Evolutionary conservation across 2,113 vertebrate species (phyloP).

Genomic region (Felis chaus): DNA sequence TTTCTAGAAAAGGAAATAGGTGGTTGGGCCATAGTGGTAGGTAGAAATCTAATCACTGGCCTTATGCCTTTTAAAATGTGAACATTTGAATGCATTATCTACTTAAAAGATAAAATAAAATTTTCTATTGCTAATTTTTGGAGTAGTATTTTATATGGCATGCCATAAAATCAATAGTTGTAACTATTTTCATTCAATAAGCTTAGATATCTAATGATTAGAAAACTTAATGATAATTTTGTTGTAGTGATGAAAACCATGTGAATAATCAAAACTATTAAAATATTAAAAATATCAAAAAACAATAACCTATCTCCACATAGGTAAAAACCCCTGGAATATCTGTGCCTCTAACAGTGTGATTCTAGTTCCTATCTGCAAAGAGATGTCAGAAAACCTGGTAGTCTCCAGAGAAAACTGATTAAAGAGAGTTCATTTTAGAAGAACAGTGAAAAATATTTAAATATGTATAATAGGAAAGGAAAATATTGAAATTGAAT

Average conservation of each 20-base stretch:
- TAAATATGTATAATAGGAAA: not conserved
- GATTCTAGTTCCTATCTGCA: not conserved
- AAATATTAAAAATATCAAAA: not conserved
- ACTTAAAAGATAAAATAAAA: not conserved
- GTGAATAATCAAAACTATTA: not conserved
- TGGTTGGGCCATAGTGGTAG: not conserved
- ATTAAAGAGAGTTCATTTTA: not conserved
- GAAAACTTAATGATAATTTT: not conserved
- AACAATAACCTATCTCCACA: not conserved
- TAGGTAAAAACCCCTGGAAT: not conserved
- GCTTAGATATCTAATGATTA: not conserved
- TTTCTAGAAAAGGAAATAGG: not conserved
- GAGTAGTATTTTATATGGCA: not conserved
- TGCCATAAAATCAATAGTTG: not conserved
- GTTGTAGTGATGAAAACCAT: not conserved
- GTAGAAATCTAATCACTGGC: not conserved
- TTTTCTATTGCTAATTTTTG: not conserved
- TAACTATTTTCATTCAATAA: not conserved
- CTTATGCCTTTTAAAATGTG: not conserved
- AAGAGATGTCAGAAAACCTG: not conserved
- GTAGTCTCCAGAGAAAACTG: not conserved
- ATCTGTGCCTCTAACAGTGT: not conserved
- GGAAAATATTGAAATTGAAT: not conserved
- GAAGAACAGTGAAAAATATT: not conserved
- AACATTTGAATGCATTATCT: not conserved